Evolutionary conservation across 64 coral and sea anemone species (phyloP), one percentile per base, ranked within the genome.

Genomic region (Stylophora pistillata): DNA sequence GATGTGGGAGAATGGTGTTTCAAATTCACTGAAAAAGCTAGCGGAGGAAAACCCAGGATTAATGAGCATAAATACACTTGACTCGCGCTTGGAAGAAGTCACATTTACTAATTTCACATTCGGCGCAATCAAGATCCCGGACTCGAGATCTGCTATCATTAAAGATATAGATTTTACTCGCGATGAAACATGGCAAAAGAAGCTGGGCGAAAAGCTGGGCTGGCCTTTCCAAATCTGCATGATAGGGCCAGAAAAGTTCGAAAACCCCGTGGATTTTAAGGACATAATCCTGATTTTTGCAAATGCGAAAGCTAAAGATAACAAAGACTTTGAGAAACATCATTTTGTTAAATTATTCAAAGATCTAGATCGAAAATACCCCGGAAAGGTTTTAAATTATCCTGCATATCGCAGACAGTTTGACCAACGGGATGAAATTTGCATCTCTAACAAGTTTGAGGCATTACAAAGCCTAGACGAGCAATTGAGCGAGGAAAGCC

Each of bases 181-280:
- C 0, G 47, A 77, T 52, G 57, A 81, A 33, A 16, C 32, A 0
- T 81, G 78, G 78, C 30, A 81, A 30, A 81, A 81, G 18, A 17
- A 31, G 1, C 56, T 81, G 1, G 62, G 4, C 62, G 56, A 60
- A 57, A 81, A 81, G 30, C 0, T 81, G 10, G 17, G 78, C 29
- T 81, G 78, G 78, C 78, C 78, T 23, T 81, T 81, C 6, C 26
- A 61, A 26, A 31, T 62, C 78, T 62, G 78, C 78, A 20, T 13
- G 56, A 81, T 33, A 63, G 30, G 78, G 1, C 78, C 76, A 58
- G 53, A 78, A 58, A 12, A 1, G 7, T 11, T 20, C n/a, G n/a
- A n/a, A 0, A 27, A 78, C 26, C 26, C 25, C 27, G 9, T 28
- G n/a, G 76, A 78, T 78, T 78, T 27, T 53, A 15, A 81, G 34